Base-by-base conservation (phyloP, 92 coral and sea anemone genomes). In the Porites divaricata region DNA sequence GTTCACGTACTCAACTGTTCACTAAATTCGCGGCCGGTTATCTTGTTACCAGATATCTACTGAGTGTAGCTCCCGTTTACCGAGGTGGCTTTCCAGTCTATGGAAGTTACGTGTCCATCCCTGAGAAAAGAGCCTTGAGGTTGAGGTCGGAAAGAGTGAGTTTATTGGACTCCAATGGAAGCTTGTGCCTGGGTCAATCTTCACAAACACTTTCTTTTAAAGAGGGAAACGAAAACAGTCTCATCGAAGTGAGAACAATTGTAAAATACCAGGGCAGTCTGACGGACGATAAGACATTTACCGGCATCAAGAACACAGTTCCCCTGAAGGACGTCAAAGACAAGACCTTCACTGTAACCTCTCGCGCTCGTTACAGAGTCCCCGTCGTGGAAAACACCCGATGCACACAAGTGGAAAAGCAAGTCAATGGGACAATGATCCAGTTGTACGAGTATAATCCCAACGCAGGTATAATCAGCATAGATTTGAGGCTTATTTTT, bases 1-100 rank as follows among this genome's bases (percentile, higher is more conserved):
- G 85, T 19, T 68, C 76, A 0, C 68, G 35, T 7, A 67, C 85
- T 19, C 23, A 21, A 51, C 52, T 52, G 1, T 52, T 67, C 65
- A 67, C n/a, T 20, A 80, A 51, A 53, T 75, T n/a, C 8, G 20
- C 52, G 8, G 58, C 24, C 10, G 66, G 48, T 14, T 50, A 67
- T 41, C 28, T 79, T 20, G 61, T 26, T 51, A 21, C 5, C 1
- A 23, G 63, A 1, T 67, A 67, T 19, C 57, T 50, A 6, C 21
- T 67, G 3, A 66, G 64, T 51, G 22, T 4, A 20, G 84, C 84
- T 22, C 66, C 75, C 51, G 84, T 79, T 6, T 79, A 79, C 56
- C 63, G 84, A 21, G 20, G 26, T 6, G 75, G 84, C 25, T 79
- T 66, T 66, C 84, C 84, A 15, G 19, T 79, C 75, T 79, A 79